These are phyloP conservation scores for Rutpela maculata DNA, from an alignment of 2,888 invertebrate genomes.

Conservation along the genomic window DNA sequence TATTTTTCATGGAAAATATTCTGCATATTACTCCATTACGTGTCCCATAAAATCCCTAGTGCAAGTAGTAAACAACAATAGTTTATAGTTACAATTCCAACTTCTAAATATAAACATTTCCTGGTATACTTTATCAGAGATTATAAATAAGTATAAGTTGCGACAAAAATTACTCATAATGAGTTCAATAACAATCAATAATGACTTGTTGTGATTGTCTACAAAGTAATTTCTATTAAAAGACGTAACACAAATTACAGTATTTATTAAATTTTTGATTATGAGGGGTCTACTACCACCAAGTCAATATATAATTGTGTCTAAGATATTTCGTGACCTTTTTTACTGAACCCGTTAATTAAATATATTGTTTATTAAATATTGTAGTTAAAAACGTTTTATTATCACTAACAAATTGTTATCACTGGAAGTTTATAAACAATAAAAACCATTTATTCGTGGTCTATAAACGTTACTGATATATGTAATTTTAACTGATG, in stretches of 20 bases:
- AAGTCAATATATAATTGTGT: not conserved
- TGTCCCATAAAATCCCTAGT: slow-evolving; percentile 8
- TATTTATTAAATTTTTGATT: slow-evolving; percentile 11
- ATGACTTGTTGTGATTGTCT: slow-evolving; percentile 42
- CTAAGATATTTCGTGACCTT: slow-evolving; percentile 18
- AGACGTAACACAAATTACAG: slow-evolving; percentile 19
- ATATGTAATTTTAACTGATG: not conserved
- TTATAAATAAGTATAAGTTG: slow-evolving; percentile 43
- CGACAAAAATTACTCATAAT: slow-evolving; percentile 43
- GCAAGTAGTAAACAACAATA: slow-evolving; percentile 18
- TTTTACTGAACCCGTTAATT: slow-evolving; percentile 7
- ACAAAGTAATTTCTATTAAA: slow-evolving; percentile 10
- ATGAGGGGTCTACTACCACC: not conserved
- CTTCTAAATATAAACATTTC: slow-evolving; percentile 41
- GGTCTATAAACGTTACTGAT: not conserved
- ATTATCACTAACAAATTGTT: not conserved
- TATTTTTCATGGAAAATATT: too few species aligned
- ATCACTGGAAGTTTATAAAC: not conserved
- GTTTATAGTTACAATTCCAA: slow-evolving; percentile 19
- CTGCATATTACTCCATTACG: not conserved
- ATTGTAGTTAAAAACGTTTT: not conserved
- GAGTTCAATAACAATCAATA: slow-evolving; percentile 50
- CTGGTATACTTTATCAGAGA: slow-evolving; percentile 46
- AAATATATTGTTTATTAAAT: not conserved
- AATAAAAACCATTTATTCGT: not conserved